phyloP scores from a whole-genome alignment of 2,888 invertebrate species.

The Dorcus parallelipipedus region DNA sequence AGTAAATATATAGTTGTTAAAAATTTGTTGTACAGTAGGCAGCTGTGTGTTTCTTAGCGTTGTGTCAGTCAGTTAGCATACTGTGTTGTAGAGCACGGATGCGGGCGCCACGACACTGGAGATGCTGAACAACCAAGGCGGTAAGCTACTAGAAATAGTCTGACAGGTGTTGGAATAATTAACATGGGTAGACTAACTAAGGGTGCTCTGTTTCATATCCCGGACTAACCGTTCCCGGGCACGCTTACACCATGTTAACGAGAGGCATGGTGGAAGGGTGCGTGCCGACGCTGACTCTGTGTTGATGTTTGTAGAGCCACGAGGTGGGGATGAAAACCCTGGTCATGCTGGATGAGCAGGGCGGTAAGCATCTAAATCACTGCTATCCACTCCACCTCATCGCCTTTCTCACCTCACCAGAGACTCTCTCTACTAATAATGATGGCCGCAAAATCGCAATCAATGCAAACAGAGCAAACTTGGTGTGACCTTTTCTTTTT shows the following conservation, averaged over 20 bases:
- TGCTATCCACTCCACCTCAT: constrained; percentile 17
- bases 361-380: constrained; percentile 81
- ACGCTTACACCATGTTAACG: constrained; percentile 13
- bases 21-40: constrained; percentile 5
- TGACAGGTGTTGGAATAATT: constrained; percentile 17
- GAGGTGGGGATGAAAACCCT: constrained; percentile 99
- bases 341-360: constrained; percentile 99
- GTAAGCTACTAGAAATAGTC: constrained; percentile 58
- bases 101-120: constrained; percentile 86
- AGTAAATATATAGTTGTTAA: neutral
- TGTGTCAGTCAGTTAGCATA: constrained; percentile 20
- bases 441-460: neutral
- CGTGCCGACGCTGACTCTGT: constrained; percentile 26
- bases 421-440: constrained; percentile 18
- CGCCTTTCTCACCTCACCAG: constrained; percentile 16
- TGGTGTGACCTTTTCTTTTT: constrained; percentile 9
- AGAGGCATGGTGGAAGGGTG: constrained; percentile 15
- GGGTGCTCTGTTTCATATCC: constrained; percentile 21
- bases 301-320: constrained; percentile 88
- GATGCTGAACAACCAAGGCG: constrained; percentile 90
- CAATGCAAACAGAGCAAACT: constrained; percentile 18
- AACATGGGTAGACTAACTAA: constrained; percentile 17
- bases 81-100: constrained; percentile 81
- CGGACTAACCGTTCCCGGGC: constrained; percentile 14
- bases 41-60: constrained; percentile 14